Conservation (phyloP, 1,140 invertebrate genomes). For the Akabosia matsudoensis region DNA sequence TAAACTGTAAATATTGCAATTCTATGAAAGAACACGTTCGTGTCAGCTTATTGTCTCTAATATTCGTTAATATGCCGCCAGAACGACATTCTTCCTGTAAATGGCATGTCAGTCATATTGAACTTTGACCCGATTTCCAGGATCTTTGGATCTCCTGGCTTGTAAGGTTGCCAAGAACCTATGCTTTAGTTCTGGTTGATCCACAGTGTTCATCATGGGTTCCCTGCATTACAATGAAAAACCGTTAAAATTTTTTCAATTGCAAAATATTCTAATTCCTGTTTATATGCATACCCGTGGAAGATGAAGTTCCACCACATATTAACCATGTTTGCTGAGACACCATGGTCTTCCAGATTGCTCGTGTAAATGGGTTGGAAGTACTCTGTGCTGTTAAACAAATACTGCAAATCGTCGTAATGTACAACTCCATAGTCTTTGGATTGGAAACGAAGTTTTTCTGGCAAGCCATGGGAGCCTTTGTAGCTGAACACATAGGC, state of each 20-base stretch:
- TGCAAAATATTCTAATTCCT: neutral
- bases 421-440: conserved; percentile 34
- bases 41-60: neutral
- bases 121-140: conserved; percentile 28
- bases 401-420: conserved; percentile 32
- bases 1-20: no score
- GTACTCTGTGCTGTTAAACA: conserved; percentile 35
- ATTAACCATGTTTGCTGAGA: conserved; percentile 31
- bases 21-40: neutral
- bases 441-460: conserved; percentile 33
- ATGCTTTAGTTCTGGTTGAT: conserved; percentile 26
- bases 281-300: neutral
- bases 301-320: conserved; percentile 30
- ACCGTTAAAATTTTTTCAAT: no score
- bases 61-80: conserved; percentile 33
- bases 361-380: conserved; percentile 19
- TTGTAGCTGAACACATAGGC: conserved; percentile 33
- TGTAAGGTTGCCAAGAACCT: conserved; percentile 30
- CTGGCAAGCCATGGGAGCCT: conserved; percentile 27
- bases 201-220: conserved; percentile 28
- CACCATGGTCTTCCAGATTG: neutral
- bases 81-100: conserved; percentile 24
- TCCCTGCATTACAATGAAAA: conserved; percentile 10
- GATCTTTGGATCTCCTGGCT: conserved; percentile 25
- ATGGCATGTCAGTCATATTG: conserved; percentile 29